These are phyloP conservation scores for Drosophila funebris DNA, from an alignment of 1,140 invertebrate species.

Conservation along the genomic window DNA sequence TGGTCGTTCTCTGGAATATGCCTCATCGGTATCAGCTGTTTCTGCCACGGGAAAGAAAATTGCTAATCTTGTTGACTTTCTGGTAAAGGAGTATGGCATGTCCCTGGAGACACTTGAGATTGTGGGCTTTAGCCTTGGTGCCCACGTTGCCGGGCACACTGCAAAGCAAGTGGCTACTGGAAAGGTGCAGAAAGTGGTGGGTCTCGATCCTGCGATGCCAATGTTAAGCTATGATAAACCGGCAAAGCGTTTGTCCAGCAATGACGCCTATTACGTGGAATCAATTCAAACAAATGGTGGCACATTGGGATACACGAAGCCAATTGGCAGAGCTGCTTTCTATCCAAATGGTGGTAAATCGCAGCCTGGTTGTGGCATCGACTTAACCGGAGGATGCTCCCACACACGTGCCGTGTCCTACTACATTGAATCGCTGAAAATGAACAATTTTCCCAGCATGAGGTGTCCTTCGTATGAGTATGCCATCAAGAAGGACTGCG, in stretches of 20 bases:
- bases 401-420: conserved; percentile 68
- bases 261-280: conserved; percentile 88
- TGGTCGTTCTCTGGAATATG: conserved; percentile 84
- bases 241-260: conserved; percentile 86
- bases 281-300: conserved; percentile 89
- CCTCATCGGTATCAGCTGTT: conserved; percentile 79
- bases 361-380: conserved; percentile 86
- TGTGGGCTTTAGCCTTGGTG: conserved; percentile 88
- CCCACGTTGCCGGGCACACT: conserved; percentile 87
- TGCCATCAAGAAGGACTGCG: conserved; percentile 61
- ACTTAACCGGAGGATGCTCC: conserved; percentile 80
- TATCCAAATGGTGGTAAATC: conserved; percentile 61
- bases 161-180: conserved; percentile 80
- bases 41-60: conserved; percentile 70
- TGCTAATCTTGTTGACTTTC: conserved; percentile 84
- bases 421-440: conserved; percentile 66
- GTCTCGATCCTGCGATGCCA: conserved; percentile 85
- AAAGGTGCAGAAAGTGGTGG: conserved; percentile 79
- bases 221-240: conserved; percentile 83
- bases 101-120: conserved; percentile 85
- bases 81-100: conserved; percentile 83
- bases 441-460: conserved; percentile 52
- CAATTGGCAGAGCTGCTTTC: conserved; percentile 59
- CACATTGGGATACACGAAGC: conserved; percentile 77
- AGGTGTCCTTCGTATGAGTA: conserved; percentile 41